Conservation (phyloP, 2,797 vertebrate genomes). For the Trachops cirrhosus region DNA sequence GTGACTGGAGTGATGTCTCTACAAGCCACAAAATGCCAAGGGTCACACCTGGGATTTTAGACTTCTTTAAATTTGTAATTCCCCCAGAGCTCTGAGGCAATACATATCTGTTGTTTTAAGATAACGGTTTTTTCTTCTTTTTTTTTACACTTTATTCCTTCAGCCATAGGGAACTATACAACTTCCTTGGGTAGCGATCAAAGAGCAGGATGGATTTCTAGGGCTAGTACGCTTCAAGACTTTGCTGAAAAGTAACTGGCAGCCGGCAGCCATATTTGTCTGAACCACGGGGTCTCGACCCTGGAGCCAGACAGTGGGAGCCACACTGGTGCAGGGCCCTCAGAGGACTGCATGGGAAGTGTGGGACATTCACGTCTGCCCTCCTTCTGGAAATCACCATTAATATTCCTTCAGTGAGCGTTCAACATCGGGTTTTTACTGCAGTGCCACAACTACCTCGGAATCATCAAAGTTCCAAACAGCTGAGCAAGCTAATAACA, state of each 20-base stretch:
- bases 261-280: not conserved
- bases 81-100: not conserved
- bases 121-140: not conserved
- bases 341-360: not conserved
- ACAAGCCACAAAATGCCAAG: not conserved
- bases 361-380: not conserved
- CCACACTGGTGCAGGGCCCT: not conserved
- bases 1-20: not conserved
- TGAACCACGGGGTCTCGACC: not conserved
- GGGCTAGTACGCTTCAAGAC: not conserved
- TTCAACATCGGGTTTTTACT: slow-evolving; percentile 31
- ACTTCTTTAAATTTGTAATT: not conserved
- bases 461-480: not conserved
- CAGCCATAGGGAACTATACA: not conserved
- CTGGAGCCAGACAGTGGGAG: not conserved
- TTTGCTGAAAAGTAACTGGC: not conserved
- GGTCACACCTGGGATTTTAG: not conserved
- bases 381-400: not conserved
- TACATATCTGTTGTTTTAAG: not conserved
- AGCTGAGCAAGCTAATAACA: not conserved
- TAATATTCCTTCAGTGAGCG: not conserved
- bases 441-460: not conserved
- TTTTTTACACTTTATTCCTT: not conserved
- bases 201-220: not conserved
- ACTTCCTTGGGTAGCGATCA: not conserved